These are phyloP conservation scores for Hyaena hyaena DNA, from an alignment of 2,113 vertebrate genomes.

Conservation along the genomic window DNA sequence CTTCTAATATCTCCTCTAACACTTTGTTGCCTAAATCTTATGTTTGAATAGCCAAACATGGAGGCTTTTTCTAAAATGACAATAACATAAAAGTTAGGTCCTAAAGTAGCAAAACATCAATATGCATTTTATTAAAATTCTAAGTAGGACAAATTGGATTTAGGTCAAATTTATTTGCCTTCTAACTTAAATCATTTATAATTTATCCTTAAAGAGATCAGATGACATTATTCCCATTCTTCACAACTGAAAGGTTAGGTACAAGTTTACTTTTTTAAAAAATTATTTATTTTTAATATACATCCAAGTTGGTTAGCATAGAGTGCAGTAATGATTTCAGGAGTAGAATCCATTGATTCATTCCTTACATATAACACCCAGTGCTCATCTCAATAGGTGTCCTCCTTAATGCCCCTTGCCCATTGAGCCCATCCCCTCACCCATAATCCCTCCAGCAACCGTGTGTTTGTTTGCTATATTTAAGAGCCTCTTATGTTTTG, in stretches of 20 bases:
- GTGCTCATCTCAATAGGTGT: too few species aligned
- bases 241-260: not conserved
- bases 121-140: not conserved
- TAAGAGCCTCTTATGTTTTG: too few species aligned
- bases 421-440: too few species aligned
- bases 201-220: not conserved
- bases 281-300: too few species aligned
- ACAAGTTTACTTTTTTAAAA: not conserved
- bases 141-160: not conserved
- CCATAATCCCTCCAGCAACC: too few species aligned
- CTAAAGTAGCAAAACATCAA: not conserved
- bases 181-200: slow-evolving; percentile 26
- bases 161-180: not conserved
- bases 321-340: too few species aligned
- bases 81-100: not conserved
- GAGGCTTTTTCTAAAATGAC: not conserved
- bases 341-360: too few species aligned
- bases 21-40: not conserved
- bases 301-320: too few species aligned
- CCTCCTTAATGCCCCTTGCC: too few species aligned
- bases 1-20: not conserved
- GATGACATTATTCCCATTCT: not conserved
- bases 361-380: too few species aligned
- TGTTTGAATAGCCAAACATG: not conserved
- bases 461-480: too few species aligned